These are phyloP conservation scores for Etheostoma spectabile DNA, from an alignment of 2,113 vertebrate species.

Conservation along the genomic window DNA sequence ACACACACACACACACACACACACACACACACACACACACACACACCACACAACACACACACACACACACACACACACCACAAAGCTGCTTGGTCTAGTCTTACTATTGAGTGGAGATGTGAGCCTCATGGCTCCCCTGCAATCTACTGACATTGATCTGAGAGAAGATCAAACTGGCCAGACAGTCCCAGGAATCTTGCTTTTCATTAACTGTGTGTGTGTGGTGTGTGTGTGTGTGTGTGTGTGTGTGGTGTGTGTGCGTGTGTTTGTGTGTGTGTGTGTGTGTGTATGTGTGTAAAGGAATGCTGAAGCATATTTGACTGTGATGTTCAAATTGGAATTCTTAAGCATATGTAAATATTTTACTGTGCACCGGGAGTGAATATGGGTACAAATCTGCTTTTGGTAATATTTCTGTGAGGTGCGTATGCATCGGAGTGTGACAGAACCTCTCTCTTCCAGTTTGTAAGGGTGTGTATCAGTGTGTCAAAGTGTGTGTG, in stretches of 20 bases:
- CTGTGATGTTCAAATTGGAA: conserved; percentile 1
- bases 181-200: conserved; percentile 52
- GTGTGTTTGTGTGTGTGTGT: too few species aligned
- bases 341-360: conserved; percentile 20
- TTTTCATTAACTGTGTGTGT: conserved; percentile 45
- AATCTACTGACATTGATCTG: conserved; percentile 65
- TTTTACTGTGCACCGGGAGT: conserved; percentile 2
- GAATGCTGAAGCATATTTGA: background rate
- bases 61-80: too few species aligned
- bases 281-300: conserved; percentile 15
- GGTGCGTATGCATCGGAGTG: conserved; percentile 4
- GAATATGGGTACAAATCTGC: conserved; percentile 10
- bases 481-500: background rate
- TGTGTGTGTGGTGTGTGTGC: too few species aligned
- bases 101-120: conserved; percentile 64
- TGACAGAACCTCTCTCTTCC: conserved; percentile 22
- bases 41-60: too few species aligned
- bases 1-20: conserved; percentile 28
- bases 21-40: too few species aligned
- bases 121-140: conserved; percentile 50
- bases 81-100: conserved; percentile 50
- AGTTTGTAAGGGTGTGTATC: conserved; percentile 4
- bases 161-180: conserved; percentile 63
- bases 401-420: conserved; percentile 25
- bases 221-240: too few species aligned